Conservation (phyloP, 2,113 vertebrate species). For the Nannospalax galili region DNA sequence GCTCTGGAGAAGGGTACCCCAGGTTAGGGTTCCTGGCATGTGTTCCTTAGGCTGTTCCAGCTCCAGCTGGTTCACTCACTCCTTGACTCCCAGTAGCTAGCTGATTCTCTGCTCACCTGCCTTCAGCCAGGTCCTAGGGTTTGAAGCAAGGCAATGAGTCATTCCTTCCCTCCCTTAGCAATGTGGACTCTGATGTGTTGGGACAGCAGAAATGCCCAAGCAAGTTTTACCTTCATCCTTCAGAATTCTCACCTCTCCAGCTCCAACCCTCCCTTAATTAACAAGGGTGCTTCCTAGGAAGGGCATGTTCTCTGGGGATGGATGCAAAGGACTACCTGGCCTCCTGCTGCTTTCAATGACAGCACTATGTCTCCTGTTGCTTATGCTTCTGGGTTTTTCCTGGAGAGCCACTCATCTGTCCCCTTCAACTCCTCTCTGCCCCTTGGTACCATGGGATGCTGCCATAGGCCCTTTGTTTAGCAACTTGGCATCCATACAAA, state of each 20-base stretch:
- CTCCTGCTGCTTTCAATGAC: too few relatives aligned
- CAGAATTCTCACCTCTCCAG: background rate
- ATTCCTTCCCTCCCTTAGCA: background rate
- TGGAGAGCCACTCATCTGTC: background rate
- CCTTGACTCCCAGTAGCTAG: background rate
- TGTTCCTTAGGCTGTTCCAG: too few relatives aligned
- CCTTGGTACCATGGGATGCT: accelerated
- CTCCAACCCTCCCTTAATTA: background rate
- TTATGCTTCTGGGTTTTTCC: background rate
- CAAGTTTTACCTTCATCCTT: background rate
- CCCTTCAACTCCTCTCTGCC: background rate
- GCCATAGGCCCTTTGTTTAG: background rate
- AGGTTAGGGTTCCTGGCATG: too few relatives aligned
- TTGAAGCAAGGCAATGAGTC: background rate
- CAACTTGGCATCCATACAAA: accelerated
- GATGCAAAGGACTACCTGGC: background rate
- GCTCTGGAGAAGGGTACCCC: background rate
- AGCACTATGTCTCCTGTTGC: accelerated
- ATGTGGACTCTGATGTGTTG: background rate
- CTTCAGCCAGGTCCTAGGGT: background rate
- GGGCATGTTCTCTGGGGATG: background rate
- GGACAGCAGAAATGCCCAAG: background rate
- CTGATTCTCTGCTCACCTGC: conserved; percentile 24
- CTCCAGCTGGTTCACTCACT: background rate
- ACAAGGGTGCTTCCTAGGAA: too few relatives aligned